Evolutionary conservation across 2,113 vertebrate species (phyloP).

Genomic region (Corythoichthys intestinalis): DNA sequence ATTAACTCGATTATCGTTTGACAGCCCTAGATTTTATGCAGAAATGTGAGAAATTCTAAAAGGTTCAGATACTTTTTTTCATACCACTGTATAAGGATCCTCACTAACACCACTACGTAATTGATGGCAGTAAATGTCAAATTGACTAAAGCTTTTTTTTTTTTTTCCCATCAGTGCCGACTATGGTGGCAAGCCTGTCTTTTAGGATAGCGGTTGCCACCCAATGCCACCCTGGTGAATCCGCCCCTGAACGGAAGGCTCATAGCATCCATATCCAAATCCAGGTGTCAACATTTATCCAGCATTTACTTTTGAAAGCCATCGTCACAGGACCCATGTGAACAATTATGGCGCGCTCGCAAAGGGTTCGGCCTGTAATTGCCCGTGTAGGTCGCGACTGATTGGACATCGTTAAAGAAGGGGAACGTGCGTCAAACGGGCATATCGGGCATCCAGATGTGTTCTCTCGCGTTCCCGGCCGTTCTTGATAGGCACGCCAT

Average conservation of each 20-base stretch:
- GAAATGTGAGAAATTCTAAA: no score
- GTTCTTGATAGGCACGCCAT: conserved; percentile 24
- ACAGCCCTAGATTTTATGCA: no score
- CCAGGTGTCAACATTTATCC: background rate
- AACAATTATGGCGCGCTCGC: conserved; percentile 27
- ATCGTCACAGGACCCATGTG: conserved; percentile 40
- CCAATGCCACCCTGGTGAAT: no score
- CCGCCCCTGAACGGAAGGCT: background rate
- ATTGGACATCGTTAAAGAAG: conserved; percentile 50
- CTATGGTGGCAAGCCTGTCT: no score
- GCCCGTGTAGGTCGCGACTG: conserved; percentile 40
- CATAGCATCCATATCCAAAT: background rate
- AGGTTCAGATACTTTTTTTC: no score
- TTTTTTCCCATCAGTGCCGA: no score
- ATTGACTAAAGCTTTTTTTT: no score
- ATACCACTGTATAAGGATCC: no score
- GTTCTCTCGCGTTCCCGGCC: background rate
- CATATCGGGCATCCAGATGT: conserved; percentile 13
- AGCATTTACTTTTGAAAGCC: conserved; percentile 9
- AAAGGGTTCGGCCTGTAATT: conserved; percentile 44
- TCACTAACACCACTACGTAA: no score
- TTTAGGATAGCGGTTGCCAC: no score
- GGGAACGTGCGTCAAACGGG: conserved; percentile 43
- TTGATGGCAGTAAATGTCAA: no score
- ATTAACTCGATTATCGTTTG: no score